A percentile compares a stretch with the other conserved stretches of the same genome.
Conservation (phyloP, 2,797 vertebrate genomes). For the Sciurus carolinensis region DNA sequence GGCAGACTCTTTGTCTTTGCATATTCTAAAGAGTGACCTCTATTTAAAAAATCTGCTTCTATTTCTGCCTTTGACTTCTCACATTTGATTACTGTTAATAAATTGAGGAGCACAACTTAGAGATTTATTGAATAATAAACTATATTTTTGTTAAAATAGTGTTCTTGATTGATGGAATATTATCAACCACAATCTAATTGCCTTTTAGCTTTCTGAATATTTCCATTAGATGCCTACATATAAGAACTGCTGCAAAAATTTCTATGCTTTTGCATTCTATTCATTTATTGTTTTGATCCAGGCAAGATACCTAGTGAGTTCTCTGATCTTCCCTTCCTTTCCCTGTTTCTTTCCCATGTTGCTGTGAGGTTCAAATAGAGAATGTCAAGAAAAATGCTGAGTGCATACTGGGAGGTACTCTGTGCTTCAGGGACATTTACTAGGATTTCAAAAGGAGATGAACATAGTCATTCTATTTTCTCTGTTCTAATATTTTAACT, state of each 20-base stretch:
- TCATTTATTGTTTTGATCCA: conserved; percentile 11
- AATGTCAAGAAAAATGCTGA: not conserved
- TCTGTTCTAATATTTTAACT: conserved; percentile 41
- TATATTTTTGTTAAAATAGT: not conserved
- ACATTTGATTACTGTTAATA: not conserved
- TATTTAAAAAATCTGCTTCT: not conserved
- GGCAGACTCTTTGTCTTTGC: not conserved
- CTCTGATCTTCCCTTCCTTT: not conserved
- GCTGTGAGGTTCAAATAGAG: not conserved
- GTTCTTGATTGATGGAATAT: not conserved
- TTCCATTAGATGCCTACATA: not conserved
- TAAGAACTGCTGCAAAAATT: not conserved
- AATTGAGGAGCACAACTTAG: not conserved
- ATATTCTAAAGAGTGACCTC: not conserved
- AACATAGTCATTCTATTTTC: not conserved
- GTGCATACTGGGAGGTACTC: not conserved
- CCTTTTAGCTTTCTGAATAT: conserved; percentile 7
- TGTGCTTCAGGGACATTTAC: conserved; percentile 24
- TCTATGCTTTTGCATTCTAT: not conserved
- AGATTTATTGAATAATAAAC: not conserved
- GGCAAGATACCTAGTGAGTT: conserved; percentile 1
- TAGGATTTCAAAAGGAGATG: conserved; percentile 24
- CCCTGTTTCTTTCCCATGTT: not conserved
- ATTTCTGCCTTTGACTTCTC: not conserved
- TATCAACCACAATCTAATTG: not conserved